These are phyloP conservation scores for Rhinolophus ferrumequinum DNA, from an alignment of 2,113 vertebrate genomes.

Conservation along the genomic window DNA sequence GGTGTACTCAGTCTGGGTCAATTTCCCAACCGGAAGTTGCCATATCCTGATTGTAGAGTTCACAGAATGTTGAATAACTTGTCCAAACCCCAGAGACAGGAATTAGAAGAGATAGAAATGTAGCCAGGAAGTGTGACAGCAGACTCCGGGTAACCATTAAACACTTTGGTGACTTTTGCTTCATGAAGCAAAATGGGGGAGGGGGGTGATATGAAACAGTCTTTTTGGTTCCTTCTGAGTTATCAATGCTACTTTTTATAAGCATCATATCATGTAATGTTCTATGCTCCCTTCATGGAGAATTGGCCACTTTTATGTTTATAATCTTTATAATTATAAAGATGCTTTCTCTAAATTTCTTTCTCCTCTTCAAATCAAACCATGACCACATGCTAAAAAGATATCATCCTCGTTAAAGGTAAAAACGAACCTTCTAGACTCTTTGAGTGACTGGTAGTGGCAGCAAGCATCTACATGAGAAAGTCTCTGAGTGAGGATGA, in stretches of 20 bases:
- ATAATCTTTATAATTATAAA: background rate
- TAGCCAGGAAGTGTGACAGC: background rate
- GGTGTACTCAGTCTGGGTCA: too few species aligned
- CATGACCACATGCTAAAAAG: background rate
- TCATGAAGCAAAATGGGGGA: background rate
- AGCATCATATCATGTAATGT: background rate
- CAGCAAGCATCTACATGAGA: background rate
- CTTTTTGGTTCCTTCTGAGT: background rate
- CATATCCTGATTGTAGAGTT: too few species aligned
- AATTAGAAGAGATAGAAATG: background rate
- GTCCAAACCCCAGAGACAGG: too few species aligned
- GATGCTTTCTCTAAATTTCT: background rate
- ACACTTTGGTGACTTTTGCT: background rate
- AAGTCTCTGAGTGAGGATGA: rapidly evolving
- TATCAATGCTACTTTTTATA: background rate
- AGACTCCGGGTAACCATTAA: background rate
- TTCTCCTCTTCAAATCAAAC: background rate
- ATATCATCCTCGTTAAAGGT: background rate
- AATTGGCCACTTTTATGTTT: background rate
- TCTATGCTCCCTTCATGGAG: background rate
- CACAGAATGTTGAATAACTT: background rate
- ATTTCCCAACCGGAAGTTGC: too few species aligned
- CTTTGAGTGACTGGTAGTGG: background rate
- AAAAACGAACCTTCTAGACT: background rate
- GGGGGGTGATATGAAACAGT: background rate